Evolutionary conservation across 2,797 vertebrate species (phyloP).

Genomic region (Tamandua tetradactyla): DNA sequence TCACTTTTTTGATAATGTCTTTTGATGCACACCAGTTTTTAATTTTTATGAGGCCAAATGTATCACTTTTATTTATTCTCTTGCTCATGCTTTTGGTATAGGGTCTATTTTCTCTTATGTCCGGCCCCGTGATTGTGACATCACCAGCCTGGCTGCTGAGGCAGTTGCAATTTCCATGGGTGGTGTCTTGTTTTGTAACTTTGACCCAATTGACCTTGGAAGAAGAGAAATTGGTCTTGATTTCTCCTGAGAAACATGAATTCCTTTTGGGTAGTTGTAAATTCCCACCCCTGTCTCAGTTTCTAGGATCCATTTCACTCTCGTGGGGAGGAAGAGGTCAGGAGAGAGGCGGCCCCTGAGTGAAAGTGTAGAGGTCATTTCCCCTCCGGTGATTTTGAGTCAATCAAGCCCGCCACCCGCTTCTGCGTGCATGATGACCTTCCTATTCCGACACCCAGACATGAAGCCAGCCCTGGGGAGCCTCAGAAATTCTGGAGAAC

Average conservation of each 20-base stretch:
- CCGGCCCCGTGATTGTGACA: not conserved
- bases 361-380: not conserved
- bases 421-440: fast-evolving
- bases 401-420: not conserved
- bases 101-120: no score
- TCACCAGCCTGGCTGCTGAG: fast-evolving
- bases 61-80: no score
- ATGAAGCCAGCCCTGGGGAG: fast-evolving
- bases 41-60: no score
- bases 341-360: not conserved
- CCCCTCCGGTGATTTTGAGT: not conserved
- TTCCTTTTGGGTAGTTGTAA: not conserved
- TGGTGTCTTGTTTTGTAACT: not conserved
- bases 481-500: fast-evolving
- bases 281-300: not conserved
- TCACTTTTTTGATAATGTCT: no score
- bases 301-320: not conserved
- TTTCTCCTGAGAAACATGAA: not conserved
- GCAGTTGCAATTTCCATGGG: not conserved
- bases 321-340: not conserved
- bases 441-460: fast-evolving
- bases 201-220: not conserved
- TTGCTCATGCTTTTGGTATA: no score
- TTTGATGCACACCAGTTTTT: no score
- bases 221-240: not conserved